These are phyloP conservation scores for Leucophenga maculata DNA, from an alignment of 2,888 invertebrate genomes.

Conservation along the genomic window DNA sequence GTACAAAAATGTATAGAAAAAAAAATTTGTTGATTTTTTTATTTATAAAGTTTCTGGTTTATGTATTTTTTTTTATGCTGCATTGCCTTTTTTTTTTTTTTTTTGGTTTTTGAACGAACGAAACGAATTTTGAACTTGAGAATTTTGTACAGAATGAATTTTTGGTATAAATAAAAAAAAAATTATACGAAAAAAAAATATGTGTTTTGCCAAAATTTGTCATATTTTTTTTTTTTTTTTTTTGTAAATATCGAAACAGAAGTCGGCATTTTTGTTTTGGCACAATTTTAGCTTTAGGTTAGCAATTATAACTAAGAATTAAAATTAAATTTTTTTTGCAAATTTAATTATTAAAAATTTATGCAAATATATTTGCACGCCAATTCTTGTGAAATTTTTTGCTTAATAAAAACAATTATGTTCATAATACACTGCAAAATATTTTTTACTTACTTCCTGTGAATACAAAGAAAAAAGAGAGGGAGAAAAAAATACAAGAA, in stretches of 20 bases:
- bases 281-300: too few relatives aligned
- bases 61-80: constrained; percentile 24
- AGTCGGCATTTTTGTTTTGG: background rate
- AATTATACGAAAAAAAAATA: background rate
- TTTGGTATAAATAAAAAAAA: background rate
- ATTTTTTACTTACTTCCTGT: constrained; percentile 73
- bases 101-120: too few relatives aligned
- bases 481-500: constrained; percentile 49
- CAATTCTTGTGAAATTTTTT: constrained; percentile 29
- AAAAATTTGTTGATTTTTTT: too few relatives aligned
- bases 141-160: constrained; percentile 18
- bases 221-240: background rate
- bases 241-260: background rate
- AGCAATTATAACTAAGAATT: background rate
- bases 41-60: too few relatives aligned
- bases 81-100: background rate
- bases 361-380: constrained; percentile 50
- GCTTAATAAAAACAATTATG: constrained; percentile 13
- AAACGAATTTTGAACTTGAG: background rate
- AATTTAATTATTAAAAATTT: constrained; percentile 40
- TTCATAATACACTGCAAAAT: constrained; percentile 32
- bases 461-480: constrained; percentile 68
- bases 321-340: constrained; percentile 39
- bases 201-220: background rate
- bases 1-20: constrained; percentile 38